Evolutionary conservation across 2,888 invertebrate genomes (phyloP).

Genomic region (Smittia sp.): DNA sequence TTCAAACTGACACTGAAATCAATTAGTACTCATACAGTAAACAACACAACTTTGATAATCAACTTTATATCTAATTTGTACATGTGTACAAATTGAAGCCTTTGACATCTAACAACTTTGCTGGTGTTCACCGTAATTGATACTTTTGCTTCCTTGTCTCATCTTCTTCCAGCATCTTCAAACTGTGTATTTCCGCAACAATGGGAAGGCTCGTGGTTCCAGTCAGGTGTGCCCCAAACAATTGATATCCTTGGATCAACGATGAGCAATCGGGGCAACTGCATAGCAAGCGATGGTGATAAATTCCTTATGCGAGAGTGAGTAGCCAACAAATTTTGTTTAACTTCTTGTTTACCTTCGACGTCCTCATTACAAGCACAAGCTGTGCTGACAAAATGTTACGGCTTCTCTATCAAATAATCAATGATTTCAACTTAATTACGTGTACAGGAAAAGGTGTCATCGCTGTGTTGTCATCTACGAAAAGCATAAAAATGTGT

Average conservation of each 20-base stretch:
- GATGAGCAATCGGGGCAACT: conserved; percentile 81
- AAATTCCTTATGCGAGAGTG: conserved; percentile 87
- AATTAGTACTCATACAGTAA: too few species aligned
- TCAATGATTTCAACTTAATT: conserved; percentile 9
- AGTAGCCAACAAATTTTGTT: conserved; percentile 55
- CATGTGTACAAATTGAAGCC: too few species aligned
- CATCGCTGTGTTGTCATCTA: conserved; percentile 94
- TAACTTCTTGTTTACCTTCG: neutral
- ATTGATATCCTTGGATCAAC: conserved; percentile 78
- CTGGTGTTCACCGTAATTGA: conserved; percentile 22
- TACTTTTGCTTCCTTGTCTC: neutral
- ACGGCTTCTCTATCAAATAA: neutral
- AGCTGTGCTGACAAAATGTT: neutral
- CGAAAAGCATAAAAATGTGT: conserved; percentile 89
- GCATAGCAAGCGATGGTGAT: conserved; percentile 80
- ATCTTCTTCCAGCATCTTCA: conserved; percentile 52
- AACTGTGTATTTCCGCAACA: conserved; percentile 77
- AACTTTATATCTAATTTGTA: too few species aligned
- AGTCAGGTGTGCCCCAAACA: conserved; percentile 82
- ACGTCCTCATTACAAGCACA: neutral
- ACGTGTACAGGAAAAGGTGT: conserved; percentile 73
- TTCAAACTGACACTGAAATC: too few species aligned
- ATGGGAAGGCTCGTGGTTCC: conserved; percentile 90
- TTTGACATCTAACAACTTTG: neutral
- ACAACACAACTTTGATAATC: too few species aligned